phyloP scores from a whole-genome alignment of 2,797 vertebrate genomes.

The Sebastolobus alascanus region DNA sequence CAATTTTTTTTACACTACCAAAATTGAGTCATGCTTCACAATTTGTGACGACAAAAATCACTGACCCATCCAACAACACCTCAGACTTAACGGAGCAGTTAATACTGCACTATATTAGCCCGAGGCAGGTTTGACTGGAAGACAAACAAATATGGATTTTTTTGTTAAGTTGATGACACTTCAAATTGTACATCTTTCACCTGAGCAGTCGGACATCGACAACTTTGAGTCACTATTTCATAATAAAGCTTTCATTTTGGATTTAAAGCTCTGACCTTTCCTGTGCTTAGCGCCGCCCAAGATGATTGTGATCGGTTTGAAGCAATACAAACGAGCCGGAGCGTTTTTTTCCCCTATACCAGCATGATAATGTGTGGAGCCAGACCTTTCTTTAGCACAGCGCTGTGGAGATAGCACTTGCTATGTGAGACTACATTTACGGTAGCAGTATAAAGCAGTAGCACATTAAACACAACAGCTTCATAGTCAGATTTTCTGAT shows the following conservation, averaged over 20 bases:
- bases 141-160: slow-evolving; percentile 19
- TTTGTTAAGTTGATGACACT: background rate
- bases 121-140: slow-evolving; percentile 20
- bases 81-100: slow-evolving; percentile 26
- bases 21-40: slow-evolving; percentile 18
- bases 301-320: no score
- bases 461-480: slow-evolving; percentile 9
- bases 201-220: background rate
- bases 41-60: slow-evolving; percentile 31
- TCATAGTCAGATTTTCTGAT: slow-evolving; percentile 22
- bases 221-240: background rate
- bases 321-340: no score
- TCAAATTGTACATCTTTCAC: background rate
- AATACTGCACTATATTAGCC: slow-evolving; percentile 27
- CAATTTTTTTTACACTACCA: slow-evolving; percentile 24
- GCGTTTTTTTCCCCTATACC: no score
- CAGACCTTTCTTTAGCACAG: no score
- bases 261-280: background rate
- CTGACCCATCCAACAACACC: slow-evolving; percentile 22
- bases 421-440: background rate
- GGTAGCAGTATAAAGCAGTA: background rate
- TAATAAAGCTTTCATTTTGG: background rate
- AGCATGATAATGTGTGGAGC: no score
- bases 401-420: background rate
- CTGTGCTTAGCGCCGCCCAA: no score